Evolutionary conservation across 2,888 invertebrate species (phyloP).

Genomic region (Acleris literana): DNA sequence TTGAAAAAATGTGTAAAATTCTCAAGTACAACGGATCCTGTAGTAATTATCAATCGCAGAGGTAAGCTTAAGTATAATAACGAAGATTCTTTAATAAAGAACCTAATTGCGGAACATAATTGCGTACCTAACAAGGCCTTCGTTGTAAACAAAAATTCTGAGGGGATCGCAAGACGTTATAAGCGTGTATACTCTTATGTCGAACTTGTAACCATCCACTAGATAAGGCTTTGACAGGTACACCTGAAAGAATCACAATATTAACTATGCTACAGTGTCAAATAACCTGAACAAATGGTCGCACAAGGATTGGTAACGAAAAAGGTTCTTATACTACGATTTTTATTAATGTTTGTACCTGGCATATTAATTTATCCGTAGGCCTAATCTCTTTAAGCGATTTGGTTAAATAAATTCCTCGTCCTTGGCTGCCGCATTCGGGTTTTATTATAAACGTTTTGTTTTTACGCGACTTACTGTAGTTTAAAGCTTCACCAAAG

Average conservation of each 20-base stretch:
- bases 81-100: no score
- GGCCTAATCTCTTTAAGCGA: constrained; percentile 91
- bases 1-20: no score
- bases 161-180: constrained; percentile 96
- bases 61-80: no score
- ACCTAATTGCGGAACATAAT: not conserved
- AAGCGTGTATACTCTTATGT: constrained; percentile 93
- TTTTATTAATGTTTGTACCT: constrained; percentile 56
- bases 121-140: constrained; percentile 90
- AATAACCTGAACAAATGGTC: no score
- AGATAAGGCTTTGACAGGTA: constrained; percentile 88
- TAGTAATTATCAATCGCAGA: no score
- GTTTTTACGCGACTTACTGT: constrained; percentile 87
- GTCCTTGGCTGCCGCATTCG: constrained; percentile 94
- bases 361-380: constrained; percentile 93
- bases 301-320: not conserved
- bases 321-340: not conserved
- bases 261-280: no score
- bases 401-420: constrained; percentile 93
- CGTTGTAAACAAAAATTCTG: constrained; percentile 94
- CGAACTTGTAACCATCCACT: constrained; percentile 96
- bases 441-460: constrained; percentile 95
- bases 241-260: constrained; percentile 60
- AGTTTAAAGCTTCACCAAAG: constrained; percentile 89
- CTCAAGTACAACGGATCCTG: no score